phyloP scores from a whole-genome alignment of 2,113 vertebrate genomes.

The Casuarius casuarius region DNA sequence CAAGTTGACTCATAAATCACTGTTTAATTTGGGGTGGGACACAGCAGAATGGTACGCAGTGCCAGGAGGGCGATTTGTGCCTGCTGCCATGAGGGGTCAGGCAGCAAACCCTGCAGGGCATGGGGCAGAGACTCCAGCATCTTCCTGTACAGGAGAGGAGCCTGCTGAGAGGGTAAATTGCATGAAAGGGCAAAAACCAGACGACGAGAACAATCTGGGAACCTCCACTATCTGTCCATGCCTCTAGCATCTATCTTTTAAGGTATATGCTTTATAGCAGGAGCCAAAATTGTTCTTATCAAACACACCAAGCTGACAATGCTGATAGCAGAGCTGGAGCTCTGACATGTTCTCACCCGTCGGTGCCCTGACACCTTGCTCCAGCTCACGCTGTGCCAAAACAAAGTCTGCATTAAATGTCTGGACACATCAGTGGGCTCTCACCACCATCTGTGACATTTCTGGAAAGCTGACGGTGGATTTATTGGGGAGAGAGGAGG shows the following conservation, averaged over 20 bases:
- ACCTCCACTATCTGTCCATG: neutral
- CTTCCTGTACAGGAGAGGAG: neutral
- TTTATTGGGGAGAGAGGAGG: neutral
- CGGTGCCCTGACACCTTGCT: neutral
- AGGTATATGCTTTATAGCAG: neutral
- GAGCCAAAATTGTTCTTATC: neutral
- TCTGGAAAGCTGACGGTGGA: neutral
- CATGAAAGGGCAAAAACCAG: neutral
- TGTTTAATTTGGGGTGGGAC: neutral
- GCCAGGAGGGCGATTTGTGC: accelerated
- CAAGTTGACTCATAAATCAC: accelerated
- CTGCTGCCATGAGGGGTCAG: neutral
- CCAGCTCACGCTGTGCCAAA: neutral
- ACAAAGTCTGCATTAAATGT: neutral
- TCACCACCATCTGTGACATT: accelerated
- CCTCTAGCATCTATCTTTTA: neutral
- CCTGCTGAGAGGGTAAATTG: neutral
- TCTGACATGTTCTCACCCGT: accelerated
- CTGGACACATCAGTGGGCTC: neutral
- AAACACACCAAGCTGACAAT: neutral
- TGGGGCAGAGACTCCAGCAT: neutral
- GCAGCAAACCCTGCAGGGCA: neutral
- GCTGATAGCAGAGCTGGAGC: neutral
- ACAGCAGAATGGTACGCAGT: accelerated
- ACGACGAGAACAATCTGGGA: neutral